Percentiles rank a stretch among this genome's conserved stretches.
Evolutionary conservation across 2,113 vertebrate genomes (phyloP).

Genomic region (Neoarius graeffei): DNA sequence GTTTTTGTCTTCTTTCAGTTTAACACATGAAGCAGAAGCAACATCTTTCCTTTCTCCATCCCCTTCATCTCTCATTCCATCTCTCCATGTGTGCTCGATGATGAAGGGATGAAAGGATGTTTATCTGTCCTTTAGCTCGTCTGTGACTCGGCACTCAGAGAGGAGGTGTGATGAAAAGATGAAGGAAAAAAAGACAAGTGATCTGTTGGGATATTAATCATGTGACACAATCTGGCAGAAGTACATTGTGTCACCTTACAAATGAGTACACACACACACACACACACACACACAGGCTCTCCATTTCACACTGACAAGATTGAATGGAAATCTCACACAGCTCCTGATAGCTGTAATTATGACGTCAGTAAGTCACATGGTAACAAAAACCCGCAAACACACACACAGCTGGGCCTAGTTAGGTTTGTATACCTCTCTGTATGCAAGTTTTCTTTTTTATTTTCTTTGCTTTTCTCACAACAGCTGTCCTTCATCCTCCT

Average conservation of each 20-base stretch:
- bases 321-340: neutral
- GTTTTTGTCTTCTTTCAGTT: neutral
- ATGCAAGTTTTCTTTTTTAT: neutral
- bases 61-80: neutral
- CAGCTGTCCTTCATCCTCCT: slow-evolving; percentile 22
- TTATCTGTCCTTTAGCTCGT: neutral
- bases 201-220: slow-evolving; percentile 19
- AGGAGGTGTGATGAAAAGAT: neutral
- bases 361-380: neutral
- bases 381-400: neutral
- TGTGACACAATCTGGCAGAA: neutral
- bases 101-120: neutral
- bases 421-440: neutral
- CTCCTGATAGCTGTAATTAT: neutral
- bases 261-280: neutral
- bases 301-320: neutral
- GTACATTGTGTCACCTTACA: slow-evolving; percentile 6
- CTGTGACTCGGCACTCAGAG: neutral
- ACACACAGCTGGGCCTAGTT: neutral
- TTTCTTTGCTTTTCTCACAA: neutral
- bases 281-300: neutral
- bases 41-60: neutral
- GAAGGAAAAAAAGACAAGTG: neutral
- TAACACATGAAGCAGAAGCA: neutral
- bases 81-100: neutral